phyloP scores from a whole-genome alignment of 2,888 invertebrate genomes.

The Alsophila aescularia region DNA sequence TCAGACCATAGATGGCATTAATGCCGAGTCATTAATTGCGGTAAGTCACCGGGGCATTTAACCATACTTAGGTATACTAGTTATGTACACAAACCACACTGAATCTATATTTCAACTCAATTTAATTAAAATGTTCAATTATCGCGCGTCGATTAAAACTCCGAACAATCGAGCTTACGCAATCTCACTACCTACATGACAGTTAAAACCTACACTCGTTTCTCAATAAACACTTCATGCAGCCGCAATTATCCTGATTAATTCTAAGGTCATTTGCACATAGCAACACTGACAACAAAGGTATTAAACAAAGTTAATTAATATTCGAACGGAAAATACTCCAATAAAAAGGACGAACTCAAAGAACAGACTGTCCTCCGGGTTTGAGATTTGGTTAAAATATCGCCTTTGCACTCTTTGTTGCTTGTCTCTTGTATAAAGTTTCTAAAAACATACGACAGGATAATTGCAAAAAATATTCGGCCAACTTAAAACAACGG shows the following conservation, averaged over 20 bases:
- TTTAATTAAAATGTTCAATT: slow-evolving; percentile 1
- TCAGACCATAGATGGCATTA: too few relatives aligned
- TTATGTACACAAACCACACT: background rate
- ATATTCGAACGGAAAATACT: slow-evolving; percentile 18
- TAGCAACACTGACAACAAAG: slow-evolving; percentile 14
- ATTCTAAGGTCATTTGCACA: slow-evolving; percentile 1
- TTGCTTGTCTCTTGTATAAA: background rate
- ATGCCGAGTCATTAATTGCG: too few relatives aligned
- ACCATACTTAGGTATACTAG: too few relatives aligned
- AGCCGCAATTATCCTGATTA: slow-evolving; percentile 7
- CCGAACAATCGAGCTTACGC: background rate
- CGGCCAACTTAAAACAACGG: too few relatives aligned
- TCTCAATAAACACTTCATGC: background rate
- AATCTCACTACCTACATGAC: background rate
- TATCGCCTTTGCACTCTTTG: slow-evolving; percentile 16
- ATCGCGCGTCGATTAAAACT: background rate
- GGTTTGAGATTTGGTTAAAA: slow-evolving; percentile 11
- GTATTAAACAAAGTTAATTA: slow-evolving; percentile 23
- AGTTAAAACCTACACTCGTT: background rate
- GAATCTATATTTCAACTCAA: background rate
- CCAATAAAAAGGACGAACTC: too few relatives aligned
- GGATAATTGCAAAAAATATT: too few relatives aligned
- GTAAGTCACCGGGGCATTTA: too few relatives aligned
- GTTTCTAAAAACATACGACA: too few relatives aligned
- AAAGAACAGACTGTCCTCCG: slow-evolving; percentile 21